A percentile compares a stretch with the other conserved stretches of the same genome.
phyloP scores from a whole-genome alignment of 2,888 invertebrate genomes.

The Blastobasis lacticolella region DNA sequence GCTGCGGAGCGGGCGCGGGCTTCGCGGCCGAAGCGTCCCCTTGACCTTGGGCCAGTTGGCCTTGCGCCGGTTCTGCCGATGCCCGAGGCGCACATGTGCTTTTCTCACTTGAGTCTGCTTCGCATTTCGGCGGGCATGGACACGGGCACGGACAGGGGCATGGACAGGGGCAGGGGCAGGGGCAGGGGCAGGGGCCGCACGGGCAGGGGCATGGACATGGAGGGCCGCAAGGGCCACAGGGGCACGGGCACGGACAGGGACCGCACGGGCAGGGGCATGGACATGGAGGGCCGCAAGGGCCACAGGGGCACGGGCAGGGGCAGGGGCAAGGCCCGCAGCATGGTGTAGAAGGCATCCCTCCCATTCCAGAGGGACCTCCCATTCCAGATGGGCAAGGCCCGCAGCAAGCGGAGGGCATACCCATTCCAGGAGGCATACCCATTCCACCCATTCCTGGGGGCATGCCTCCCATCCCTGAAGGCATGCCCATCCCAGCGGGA shows the following conservation, averaged over 20 bases:
- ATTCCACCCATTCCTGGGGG: slow-evolving; percentile 21
- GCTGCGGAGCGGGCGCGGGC: too few species aligned
- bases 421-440: background rate
- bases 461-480: too few species aligned
- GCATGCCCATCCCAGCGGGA: slow-evolving; percentile 13
- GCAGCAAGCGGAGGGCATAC: slow-evolving; percentile 24
- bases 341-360: slow-evolving; percentile 18
- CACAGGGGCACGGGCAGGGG: slow-evolving; percentile 23
- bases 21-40: too few species aligned
- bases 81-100: slow-evolving; percentile 16
- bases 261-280: slow-evolving; percentile 15
- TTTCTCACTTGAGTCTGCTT: slow-evolving; percentile 11
- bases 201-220: background rate
- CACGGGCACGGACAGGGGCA: slow-evolving; percentile 18
- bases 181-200: slow-evolving; percentile 14
- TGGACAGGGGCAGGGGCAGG: slow-evolving; percentile 21
- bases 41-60: too few species aligned
- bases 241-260: background rate
- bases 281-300: slow-evolving; percentile 40
- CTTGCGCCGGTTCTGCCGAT: too few species aligned
- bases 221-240: background rate
- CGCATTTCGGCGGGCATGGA: slow-evolving; percentile 13
- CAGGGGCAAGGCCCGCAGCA: slow-evolving; percentile 14
- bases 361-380: slow-evolving; percentile 20
- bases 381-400: slow-evolving; percentile 25